Evolutionary conservation across 2,888 invertebrate genomes (phyloP).

Genomic region (Cyclophora albipunctata): DNA sequence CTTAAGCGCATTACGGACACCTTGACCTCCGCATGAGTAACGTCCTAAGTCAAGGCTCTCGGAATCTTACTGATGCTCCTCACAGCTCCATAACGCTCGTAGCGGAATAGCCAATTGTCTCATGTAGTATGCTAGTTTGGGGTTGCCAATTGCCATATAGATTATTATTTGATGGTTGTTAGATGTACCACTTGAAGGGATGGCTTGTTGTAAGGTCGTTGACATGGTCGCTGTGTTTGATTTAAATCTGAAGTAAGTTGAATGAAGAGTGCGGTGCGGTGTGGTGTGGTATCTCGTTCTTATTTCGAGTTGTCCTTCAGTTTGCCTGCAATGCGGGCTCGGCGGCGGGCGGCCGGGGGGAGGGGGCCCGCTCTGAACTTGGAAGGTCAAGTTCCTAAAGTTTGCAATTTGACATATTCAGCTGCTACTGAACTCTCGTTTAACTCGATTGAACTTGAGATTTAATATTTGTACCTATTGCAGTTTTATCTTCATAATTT

Average conservation of each 20-base stretch:
- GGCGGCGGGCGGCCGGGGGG: slow-evolving; percentile 29
- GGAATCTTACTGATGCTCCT: slow-evolving; percentile 38
- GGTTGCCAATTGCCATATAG: slow-evolving; percentile 17
- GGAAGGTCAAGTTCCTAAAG: slow-evolving; percentile 63
- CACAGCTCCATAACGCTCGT: slow-evolving; percentile 32
- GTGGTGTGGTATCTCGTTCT: slow-evolving; percentile 30
- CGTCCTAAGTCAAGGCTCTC: slow-evolving; percentile 46
- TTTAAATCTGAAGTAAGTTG: slow-evolving; percentile 18
- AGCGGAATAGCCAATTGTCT: slow-evolving; percentile 40
- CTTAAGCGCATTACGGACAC: slow-evolving; percentile 48
- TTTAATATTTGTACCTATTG: slow-evolving; percentile 4
- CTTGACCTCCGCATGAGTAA: slow-evolving; percentile 49
- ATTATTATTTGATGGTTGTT: slow-evolving; percentile 26
- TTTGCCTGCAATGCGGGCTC: slow-evolving; percentile 67
- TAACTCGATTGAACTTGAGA: slow-evolving; percentile 27
- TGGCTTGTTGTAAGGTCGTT: slow-evolving; percentile 19
- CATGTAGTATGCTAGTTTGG: slow-evolving; percentile 21
- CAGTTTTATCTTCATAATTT: too few relatives aligned
- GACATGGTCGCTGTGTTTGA: slow-evolving; percentile 23
- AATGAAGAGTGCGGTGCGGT: slow-evolving; percentile 19
- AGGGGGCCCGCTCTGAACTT: slow-evolving; percentile 46
- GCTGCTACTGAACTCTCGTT: slow-evolving; percentile 33
- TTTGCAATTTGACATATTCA: slow-evolving; percentile 48
- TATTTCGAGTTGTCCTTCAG: slow-evolving; percentile 50
- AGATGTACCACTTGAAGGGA: slow-evolving; percentile 14